phyloP scores from a whole-genome alignment of 2,888 invertebrate genomes.

The Cataglyphis albicans region DNA sequence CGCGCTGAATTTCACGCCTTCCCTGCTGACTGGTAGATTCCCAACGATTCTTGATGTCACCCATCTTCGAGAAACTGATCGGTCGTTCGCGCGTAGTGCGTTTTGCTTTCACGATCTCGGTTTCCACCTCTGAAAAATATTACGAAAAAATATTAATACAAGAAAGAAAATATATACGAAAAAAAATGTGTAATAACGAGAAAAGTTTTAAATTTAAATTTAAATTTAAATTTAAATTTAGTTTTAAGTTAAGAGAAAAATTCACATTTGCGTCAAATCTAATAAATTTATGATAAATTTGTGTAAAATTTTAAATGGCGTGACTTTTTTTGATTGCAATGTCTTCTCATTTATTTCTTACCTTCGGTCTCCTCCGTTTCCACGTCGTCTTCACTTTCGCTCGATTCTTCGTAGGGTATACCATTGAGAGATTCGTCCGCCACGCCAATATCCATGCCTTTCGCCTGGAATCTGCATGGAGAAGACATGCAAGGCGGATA shows the following conservation, averaged over 20 bases:
- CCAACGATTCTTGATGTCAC: slow-evolving; percentile 93
- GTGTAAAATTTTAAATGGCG: neutral
- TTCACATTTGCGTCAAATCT: neutral
- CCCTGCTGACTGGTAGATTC: slow-evolving; percentile 87
- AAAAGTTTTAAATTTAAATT: neutral
- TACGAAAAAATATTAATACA: neutral
- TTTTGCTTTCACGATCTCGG: slow-evolving; percentile 88
- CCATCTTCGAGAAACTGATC: slow-evolving; percentile 93
- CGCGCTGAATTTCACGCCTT: slow-evolving; percentile 89
- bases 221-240: neutral
- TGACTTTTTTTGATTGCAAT: neutral
- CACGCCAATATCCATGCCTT: slow-evolving; percentile 93
- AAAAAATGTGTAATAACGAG: neutral
- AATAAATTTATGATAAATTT: neutral
- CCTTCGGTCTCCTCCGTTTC: slow-evolving; percentile 86
- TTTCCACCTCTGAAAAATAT: slow-evolving; percentile 87
- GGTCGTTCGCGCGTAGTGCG: slow-evolving; percentile 90
- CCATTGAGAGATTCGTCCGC: slow-evolving; percentile 92
- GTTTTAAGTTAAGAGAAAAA: neutral
- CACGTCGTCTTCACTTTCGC: slow-evolving; percentile 90
- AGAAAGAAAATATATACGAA: neutral
- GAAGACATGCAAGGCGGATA: slow-evolving; percentile 63
- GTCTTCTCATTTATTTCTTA: slow-evolving; percentile 55
- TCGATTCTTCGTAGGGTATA: slow-evolving; percentile 90
- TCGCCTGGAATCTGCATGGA: slow-evolving; percentile 90